Base-by-base conservation (phyloP, 2,113 vertebrate species). In the Spea bombifrons region DNA sequence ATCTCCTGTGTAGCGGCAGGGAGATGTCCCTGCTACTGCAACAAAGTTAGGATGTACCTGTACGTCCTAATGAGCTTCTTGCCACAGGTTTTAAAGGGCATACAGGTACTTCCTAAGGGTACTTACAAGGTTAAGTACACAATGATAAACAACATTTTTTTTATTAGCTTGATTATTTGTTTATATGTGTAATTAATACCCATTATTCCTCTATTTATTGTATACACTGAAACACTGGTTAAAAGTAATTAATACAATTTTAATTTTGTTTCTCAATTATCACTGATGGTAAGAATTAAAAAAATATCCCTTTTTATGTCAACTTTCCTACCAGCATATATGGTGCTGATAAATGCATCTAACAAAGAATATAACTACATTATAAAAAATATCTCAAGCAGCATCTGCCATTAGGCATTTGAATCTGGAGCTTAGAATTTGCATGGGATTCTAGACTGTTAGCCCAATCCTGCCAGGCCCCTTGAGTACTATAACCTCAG, bases 401-500 rank as follows among this genome's bases (percentile, higher is more conserved):
- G 50, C 66, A 74, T 74, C 44, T 68, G 78, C 78, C 71, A 74
- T 73, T 55, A 80, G 52, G 74, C 71, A 73, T 80, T 80, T 80
- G n/a, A 67, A 59, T 74, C 43, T 55, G 45, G 17, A 80, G 78
- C 59, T 80, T 59, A 67, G 71, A 80, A 68, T 80, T 55, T n/a
- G 77, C 70, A 57, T 73, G 77, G 71, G 71, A 80, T 74, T 80
- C 50, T 46, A 68, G 64, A 80, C 71, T 74, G 65, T 74, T 74
- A 67, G 64, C 71, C 73, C 71, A 80, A 74, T 68, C 71, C 71
- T 80, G 63, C 52, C 71, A 74, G 71, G 71, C 74, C 78, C 74
- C 78, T 66, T 61, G 78, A 74, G 78, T 80, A 9, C 71, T 80
- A 73, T 80, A 74, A 50, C 78, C 78, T 74, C 64, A 80, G 78